Percentiles rank a stretch among this genome's conserved stretches.
These are phyloP conservation scores for Nycticryphes semicollaris DNA, from an alignment of 2,113 vertebrate species.

Conservation along the genomic window DNA sequence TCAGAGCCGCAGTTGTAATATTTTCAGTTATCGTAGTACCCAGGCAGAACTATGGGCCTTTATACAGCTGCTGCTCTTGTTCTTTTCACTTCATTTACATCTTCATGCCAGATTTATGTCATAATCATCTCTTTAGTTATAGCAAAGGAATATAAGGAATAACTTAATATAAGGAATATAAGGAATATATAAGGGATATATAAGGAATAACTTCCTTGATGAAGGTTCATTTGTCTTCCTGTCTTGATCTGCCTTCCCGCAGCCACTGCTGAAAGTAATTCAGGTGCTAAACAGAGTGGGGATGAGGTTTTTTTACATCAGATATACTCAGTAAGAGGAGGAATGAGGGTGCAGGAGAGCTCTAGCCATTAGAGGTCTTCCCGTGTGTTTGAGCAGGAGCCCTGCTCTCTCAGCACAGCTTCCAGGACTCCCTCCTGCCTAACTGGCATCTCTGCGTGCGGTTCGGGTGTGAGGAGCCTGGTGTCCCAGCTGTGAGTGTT, in stretches of 20 bases:
- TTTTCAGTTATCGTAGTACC: neutral
- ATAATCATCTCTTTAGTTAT: neutral
- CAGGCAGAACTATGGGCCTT: neutral
- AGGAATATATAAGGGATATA: too few species aligned
- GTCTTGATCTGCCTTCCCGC: neutral
- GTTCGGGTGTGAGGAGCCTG: neutral
- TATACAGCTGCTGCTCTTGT: neutral
- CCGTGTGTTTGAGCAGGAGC: neutral
- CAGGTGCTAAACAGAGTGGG: neutral
- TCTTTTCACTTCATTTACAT: neutral
- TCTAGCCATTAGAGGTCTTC: rapidly evolving
- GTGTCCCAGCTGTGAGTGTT: rapidly evolving
- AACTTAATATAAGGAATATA: too few species aligned
- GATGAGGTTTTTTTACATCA: too few species aligned
- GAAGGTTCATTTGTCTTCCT: neutral
- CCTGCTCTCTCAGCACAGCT: neutral
- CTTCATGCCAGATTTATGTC: neutral
- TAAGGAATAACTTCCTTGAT: too few species aligned
- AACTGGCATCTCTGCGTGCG: neutral
- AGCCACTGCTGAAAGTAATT: neutral
- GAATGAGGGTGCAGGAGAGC: neutral
- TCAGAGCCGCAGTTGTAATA: rapidly evolving
- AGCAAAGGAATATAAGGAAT: neutral
- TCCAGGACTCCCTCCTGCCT: neutral
- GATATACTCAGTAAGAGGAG: neutral